These are phyloP conservation scores for Antechinus stuartii DNA, from an alignment of 2,113 vertebrate genomes.

Conservation along the genomic window DNA sequence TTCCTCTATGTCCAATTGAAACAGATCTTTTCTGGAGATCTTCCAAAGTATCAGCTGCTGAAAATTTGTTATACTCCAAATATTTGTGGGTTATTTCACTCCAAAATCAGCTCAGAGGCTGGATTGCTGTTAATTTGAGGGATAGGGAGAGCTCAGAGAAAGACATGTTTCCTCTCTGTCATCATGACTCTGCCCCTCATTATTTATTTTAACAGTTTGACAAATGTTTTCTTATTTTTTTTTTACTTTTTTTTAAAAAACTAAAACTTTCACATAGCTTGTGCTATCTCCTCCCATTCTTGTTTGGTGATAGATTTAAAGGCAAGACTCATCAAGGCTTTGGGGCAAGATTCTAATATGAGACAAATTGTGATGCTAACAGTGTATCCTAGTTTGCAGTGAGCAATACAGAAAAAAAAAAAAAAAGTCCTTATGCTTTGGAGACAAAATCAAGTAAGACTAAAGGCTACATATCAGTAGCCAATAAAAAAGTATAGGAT, in stretches of 20 bases:
- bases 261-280: background rate
- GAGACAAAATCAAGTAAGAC: background rate
- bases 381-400: background rate
- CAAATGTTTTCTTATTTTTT: background rate
- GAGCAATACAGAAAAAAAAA: background rate
- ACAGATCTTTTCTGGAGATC: too few species aligned
- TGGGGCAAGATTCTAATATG: background rate
- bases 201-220: background rate
- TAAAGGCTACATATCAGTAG: background rate
- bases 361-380: background rate
- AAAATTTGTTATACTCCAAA: too few species aligned
- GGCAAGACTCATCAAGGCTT: background rate
- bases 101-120: too few species aligned
- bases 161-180: too few species aligned
- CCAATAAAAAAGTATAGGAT: background rate
- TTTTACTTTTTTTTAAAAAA: background rate
- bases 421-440: background rate
- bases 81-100: too few species aligned
- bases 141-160: too few species aligned
- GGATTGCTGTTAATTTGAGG: too few species aligned
- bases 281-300: background rate
- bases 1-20: too few species aligned
- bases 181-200: background rate
- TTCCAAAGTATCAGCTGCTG: too few species aligned
- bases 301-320: background rate